Percentiles rank a stretch among this genome's conserved stretches.
Conservation (phyloP, 2,888 invertebrate genomes). For the Scelioninae gen. 2 region DNA sequence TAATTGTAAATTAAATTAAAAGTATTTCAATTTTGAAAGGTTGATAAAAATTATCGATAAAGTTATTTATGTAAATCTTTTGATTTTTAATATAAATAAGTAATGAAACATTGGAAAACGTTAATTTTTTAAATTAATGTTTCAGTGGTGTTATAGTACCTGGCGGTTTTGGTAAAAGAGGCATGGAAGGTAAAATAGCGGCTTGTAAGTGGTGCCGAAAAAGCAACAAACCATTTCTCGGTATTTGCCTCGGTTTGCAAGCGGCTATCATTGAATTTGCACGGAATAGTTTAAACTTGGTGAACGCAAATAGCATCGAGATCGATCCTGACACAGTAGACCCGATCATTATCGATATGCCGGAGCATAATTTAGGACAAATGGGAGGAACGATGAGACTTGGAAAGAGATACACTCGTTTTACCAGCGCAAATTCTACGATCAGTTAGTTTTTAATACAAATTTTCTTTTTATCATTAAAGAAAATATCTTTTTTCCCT, state of each 20-base stretch:
- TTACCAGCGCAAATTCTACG: conserved; percentile 79
- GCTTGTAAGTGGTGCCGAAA: conserved; percentile 95
- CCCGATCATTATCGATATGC: conserved; percentile 98
- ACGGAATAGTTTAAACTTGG: conserved; percentile 86
- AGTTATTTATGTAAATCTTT: no score
- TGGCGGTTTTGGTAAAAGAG: conserved; percentile 97
- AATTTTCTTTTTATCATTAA: conserved; percentile 1
- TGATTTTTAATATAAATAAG: no score
- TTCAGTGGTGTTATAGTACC: conserved; percentile 94
- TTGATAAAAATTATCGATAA: no score
- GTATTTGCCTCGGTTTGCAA: conserved; percentile 97
- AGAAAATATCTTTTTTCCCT: no score
- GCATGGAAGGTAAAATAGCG: conserved; percentile 96
- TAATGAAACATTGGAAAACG: no score
- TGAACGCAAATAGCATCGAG: conserved; percentile 92
- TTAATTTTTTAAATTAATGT: no score
- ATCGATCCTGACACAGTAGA: conserved; percentile 83
- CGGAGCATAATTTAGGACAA: conserved; percentile 94
- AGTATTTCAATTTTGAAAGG: no score
- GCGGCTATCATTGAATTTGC: conserved; percentile 97
- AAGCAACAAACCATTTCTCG: conserved; percentile 93
- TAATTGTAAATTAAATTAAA: no score
- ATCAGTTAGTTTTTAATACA: conserved; percentile 82
- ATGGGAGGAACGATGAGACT: conserved; percentile 99
- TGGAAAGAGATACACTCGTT: conserved; percentile 92